A percentile compares a stretch with the other conserved stretches of the same genome.
Evolutionary conservation across 2,888 invertebrate species (phyloP).

Genomic region (Mechanitis mazaeus): DNA sequence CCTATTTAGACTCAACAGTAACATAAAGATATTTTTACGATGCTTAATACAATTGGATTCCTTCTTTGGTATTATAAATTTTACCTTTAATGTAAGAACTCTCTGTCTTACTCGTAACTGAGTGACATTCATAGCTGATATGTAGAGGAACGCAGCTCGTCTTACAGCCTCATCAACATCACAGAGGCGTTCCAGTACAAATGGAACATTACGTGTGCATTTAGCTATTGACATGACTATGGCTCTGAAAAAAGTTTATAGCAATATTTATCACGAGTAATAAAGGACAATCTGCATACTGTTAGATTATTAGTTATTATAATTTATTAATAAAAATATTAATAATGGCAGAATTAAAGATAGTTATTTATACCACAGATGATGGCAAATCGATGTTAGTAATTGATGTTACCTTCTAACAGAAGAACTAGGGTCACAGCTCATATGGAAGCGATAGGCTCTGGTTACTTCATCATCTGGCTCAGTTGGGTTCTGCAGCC

Average conservation of each 20-base stretch:
- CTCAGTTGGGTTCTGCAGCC: slow-evolving; percentile 87
- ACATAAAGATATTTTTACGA: not conserved
- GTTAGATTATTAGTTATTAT: not conserved
- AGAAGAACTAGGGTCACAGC: slow-evolving; percentile 85
- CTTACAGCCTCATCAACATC: slow-evolving; percentile 89
- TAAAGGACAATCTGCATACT: not conserved
- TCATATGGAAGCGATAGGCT: slow-evolving; percentile 82
- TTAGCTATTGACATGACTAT: slow-evolving; percentile 85
- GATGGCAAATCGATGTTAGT: no score
- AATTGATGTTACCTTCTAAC: slow-evolving; percentile 73
- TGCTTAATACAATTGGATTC: not conserved
- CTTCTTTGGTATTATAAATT: not conserved
- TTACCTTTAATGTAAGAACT: slow-evolving; percentile 63
- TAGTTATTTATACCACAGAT: no score
- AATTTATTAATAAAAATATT: not conserved
- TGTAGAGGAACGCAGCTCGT: slow-evolving; percentile 67
- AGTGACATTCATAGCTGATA: slow-evolving; percentile 66
- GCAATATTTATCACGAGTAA: not conserved
- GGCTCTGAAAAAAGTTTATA: slow-evolving; percentile 58
- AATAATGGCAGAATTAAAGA: no score
- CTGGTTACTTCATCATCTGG: slow-evolving; percentile 85
- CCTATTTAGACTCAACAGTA: no score
- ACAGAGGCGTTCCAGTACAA: slow-evolving; percentile 82
- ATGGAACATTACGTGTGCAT: slow-evolving; percentile 81
- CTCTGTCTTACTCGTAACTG: slow-evolving; percentile 65